Percentiles rank a stretch among this genome's conserved stretches.
phyloP scores from a whole-genome alignment of 2,797 vertebrate genomes.

The Myotis myotis region DNA sequence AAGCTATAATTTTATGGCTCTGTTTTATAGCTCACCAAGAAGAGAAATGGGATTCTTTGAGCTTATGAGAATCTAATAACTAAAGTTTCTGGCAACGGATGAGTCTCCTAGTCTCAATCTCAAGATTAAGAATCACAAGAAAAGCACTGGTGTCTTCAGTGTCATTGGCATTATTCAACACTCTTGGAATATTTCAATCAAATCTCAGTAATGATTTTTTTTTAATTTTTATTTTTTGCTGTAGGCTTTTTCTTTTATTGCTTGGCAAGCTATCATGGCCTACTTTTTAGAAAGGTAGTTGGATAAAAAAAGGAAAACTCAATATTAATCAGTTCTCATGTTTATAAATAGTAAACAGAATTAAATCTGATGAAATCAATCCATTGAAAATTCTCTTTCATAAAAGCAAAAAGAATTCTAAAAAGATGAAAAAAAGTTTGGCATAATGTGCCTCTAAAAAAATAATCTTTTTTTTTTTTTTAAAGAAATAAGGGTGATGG shows the following conservation, averaged over 20 bases:
- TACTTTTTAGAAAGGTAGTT: conserved; percentile 56
- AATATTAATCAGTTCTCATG: conserved; percentile 47
- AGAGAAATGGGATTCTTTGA: conserved; percentile 8
- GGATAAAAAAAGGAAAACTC: conserved; percentile 7
- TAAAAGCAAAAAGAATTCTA: conserved; percentile 24
- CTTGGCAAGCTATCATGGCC: conserved; percentile 55
- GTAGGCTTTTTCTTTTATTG: conserved; percentile 13
- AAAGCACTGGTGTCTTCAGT: not conserved
- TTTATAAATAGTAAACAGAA: conserved; percentile 58
- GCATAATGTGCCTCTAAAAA: conserved; percentile 24
- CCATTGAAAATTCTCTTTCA: conserved; percentile 21
- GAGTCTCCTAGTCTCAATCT: not conserved
- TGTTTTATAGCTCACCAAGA: conserved; percentile 20
- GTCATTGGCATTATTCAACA: not conserved
- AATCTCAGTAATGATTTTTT: not conserved
- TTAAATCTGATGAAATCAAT: conserved; percentile 61
- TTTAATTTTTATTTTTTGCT: not conserved
- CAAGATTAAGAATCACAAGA: conserved; percentile 5
- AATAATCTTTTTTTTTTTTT: not conserved
- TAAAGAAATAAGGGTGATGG: not conserved
- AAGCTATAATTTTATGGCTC: not conserved
- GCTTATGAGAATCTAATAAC: not conserved
- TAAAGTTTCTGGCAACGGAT: not conserved
- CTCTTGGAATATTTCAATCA: not conserved
- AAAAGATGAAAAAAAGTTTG: not conserved